Evolutionary conservation across 2,888 invertebrate species (phyloP).

Genomic region (Gymnosoma rotundatum): DNA sequence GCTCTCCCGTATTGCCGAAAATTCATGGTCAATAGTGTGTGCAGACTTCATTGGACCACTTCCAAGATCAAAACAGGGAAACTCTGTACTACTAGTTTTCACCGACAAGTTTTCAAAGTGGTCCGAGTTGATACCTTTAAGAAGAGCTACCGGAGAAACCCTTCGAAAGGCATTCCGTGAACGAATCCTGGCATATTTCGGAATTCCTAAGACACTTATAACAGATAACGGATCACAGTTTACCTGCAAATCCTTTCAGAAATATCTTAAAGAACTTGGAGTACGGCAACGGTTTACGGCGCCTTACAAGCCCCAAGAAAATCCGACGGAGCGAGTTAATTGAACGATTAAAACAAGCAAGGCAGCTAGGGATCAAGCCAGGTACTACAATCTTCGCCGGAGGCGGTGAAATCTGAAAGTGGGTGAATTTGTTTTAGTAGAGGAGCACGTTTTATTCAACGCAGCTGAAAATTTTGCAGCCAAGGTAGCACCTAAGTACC

Average conservation of each 20-base stretch:
- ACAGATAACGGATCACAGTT: slow-evolving; percentile 44
- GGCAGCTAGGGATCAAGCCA: not conserved
- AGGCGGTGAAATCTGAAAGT: no score
- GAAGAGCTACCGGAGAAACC: not conserved
- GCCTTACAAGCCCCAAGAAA: no score
- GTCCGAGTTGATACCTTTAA: not conserved
- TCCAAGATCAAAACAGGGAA: not conserved
- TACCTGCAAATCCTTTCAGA: not conserved
- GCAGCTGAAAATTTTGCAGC: no score
- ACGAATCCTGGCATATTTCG: not conserved
- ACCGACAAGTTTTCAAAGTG: slow-evolving; percentile 10
- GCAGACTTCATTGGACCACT: not conserved
- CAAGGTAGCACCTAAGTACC: no score
- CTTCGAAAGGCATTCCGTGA: slow-evolving; percentile 13
- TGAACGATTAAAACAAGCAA: no score
- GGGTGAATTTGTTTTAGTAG: no score
- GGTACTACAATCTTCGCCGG: no score
- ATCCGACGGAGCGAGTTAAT: no score
- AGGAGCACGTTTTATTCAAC: no score
- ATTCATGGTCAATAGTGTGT: not conserved
- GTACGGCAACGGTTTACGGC: no score
- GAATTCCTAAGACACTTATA: slow-evolving; percentile 4
- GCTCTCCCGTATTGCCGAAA: slow-evolving; percentile 1
- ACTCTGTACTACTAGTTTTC: slow-evolving; percentile 2
- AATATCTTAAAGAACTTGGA: no score